phyloP scores from a whole-genome alignment of 2,888 invertebrate species.

The Chloroclystis v-ata region DNA sequence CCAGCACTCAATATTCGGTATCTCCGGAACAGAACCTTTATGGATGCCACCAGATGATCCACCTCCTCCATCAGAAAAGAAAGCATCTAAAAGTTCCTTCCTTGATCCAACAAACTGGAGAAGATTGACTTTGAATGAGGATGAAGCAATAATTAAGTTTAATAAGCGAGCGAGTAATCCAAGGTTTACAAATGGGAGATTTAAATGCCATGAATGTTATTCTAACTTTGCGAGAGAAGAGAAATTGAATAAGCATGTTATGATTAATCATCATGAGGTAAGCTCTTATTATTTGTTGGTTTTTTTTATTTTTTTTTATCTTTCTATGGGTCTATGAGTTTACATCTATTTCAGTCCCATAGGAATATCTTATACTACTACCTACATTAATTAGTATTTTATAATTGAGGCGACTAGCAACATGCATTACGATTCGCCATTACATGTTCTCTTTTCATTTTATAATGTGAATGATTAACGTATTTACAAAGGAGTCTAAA shows the following conservation, averaged over 20 bases:
- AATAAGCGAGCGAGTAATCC: constrained; percentile 40
- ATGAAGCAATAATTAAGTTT: constrained; percentile 55
- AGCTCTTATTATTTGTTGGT: constrained; percentile 10
- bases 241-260: constrained; percentile 51
- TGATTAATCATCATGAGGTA: constrained; percentile 54
- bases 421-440: too few species aligned
- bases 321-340: too few species aligned
- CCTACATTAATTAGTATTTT: too few species aligned
- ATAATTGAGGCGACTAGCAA: too few species aligned
- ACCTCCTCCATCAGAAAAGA: constrained; percentile 15
- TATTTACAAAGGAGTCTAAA: too few species aligned
- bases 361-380: too few species aligned
- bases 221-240: constrained; percentile 59
- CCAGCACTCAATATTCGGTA: constrained; percentile 25
- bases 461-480: too few species aligned
- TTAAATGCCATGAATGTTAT: constrained; percentile 51
- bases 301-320: too few species aligned
- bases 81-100: constrained; percentile 24
- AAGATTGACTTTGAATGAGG: constrained; percentile 48
- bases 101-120: constrained; percentile 52
- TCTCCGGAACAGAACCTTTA: constrained; percentile 12
- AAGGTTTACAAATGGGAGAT: constrained; percentile 48
- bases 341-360: too few species aligned
- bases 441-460: too few species aligned
- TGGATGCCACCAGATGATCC: constrained; percentile 26